Percentiles rank a stretch among this genome's conserved stretches.
Conservation (phyloP, 2,113 vertebrate species). For the Todiramphus saurophagus region DNA sequence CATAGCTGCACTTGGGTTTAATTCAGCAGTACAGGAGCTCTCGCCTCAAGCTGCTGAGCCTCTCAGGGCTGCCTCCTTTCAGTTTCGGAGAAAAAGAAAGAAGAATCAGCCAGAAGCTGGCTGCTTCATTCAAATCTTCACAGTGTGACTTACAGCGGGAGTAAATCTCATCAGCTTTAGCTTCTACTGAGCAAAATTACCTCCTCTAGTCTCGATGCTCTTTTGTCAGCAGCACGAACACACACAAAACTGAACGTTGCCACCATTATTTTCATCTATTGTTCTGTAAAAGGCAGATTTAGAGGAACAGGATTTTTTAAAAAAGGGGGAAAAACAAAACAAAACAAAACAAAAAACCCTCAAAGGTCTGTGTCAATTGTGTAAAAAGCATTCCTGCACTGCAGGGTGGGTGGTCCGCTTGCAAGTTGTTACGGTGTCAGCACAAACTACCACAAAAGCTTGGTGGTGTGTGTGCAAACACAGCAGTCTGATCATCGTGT, state of each 20-base stretch:
- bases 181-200: not conserved
- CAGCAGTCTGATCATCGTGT: not conserved
- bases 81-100: not conserved
- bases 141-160: not conserved
- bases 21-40: not conserved
- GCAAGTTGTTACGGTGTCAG: constrained; percentile 45
- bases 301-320: not conserved
- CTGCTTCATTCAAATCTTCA: constrained; percentile 12
- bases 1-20: not conserved
- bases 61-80: not conserved
- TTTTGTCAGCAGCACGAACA: constrained; percentile 8
- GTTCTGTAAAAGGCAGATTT: constrained; percentile 65
- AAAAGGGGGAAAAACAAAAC: not conserved
- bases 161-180: not conserved
- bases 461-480: constrained; percentile 31
- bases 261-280: constrained; percentile 54
- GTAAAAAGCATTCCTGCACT: constrained; percentile 66
- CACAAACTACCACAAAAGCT: constrained; percentile 54
- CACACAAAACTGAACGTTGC: constrained; percentile 24
- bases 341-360: constrained; percentile 27
- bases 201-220: not conserved
- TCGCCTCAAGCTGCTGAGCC: not conserved
- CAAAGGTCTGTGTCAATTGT: constrained; percentile 62
- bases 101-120: not conserved
- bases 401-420: constrained; percentile 75